These are phyloP conservation scores for Dendrolimus pini DNA, from an alignment of 2,888 invertebrate species.

Conservation along the genomic window DNA sequence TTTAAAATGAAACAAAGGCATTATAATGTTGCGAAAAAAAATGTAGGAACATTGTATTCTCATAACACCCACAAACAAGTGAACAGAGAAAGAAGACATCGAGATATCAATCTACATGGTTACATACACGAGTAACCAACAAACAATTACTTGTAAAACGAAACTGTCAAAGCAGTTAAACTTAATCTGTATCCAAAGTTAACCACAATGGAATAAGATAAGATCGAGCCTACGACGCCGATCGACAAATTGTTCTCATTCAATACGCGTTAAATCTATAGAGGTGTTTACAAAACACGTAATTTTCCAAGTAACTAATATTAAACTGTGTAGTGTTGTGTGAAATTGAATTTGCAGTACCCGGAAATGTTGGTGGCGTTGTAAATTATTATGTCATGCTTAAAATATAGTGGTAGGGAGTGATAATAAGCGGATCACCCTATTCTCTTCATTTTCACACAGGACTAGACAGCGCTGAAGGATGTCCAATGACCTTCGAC, in stretches of 20 bases:
- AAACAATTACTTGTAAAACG: conserved; percentile 34
- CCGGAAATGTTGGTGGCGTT: not conserved
- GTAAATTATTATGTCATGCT: no score
- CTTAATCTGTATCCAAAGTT: conserved; percentile 45
- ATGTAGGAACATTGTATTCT: conserved; percentile 1
- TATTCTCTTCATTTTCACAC: no score
- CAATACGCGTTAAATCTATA: conserved; percentile 41
- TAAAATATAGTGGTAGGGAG: no score
- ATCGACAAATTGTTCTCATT: conserved; percentile 60
- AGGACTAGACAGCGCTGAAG: no score
- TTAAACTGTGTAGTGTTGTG: conserved; percentile 5
- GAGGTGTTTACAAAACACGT: conserved; percentile 69
- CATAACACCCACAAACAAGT: conserved; percentile 25
- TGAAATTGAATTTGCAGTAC: conserved; percentile 40
- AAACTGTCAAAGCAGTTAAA: conserved; percentile 33
- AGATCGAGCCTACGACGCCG: conserved; percentile 57
- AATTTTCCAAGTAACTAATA: conserved; percentile 34
- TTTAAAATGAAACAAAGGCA: no score
- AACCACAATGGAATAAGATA: conserved; percentile 56
- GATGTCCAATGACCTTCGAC: no score
- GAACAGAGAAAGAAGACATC: conserved; percentile 11
- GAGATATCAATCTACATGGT: conserved; percentile 14
- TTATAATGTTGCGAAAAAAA: no score
- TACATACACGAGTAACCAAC: conserved; percentile 13
- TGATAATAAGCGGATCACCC: no score